Base-by-base conservation (phyloP, 1,140 invertebrate genomes). In the Armadillidium nasatum region DNA sequence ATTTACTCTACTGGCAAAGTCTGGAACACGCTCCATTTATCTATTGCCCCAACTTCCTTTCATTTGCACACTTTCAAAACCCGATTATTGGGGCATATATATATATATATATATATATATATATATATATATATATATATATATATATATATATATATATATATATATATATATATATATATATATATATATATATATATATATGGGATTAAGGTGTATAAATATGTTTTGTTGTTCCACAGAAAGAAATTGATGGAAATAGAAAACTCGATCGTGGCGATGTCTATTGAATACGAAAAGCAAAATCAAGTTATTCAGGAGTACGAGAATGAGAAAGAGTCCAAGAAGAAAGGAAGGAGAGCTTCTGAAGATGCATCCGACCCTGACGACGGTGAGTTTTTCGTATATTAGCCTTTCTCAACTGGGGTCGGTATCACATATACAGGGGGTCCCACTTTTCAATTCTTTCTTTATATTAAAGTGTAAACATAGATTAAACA, bases 251-350 rank as follows among this genome's bases (percentile, higher is more conserved):
- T 96, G 13, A 92, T 96, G 89, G 93, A 95, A 83, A 87, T 95
- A 7, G 93, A 95, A 83, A 93, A 92, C 79, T 90, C 93, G 82
- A 85, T 94, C 4, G 84, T 95, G 79, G 91, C 92, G 0, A 84
- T 95, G 68, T 93, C 92, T 43, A 88, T 94, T 80, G 93, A 95
- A 81, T 91, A 92, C 0, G 92, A 95, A 82, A 88, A 93, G 66
- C 92, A 94, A 82, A 92, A 94, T 82, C 88, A 93, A 77, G 89
- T 93, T 10, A 93, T 96, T 46, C 93, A 91, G 4, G 92, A 94
- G 81, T 94, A 91, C 92, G 92, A 94, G 83, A 67, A 88, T 88
- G 83, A 85, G 78, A 74, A 71, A 33, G 15, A 0, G 15, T 72
- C 44, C 11, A 44, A 72, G 43, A 60, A 60, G 7, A 7, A 60